phyloP scores from a whole-genome alignment of 2,888 invertebrate species.

The Lysandra coridon region DNA sequence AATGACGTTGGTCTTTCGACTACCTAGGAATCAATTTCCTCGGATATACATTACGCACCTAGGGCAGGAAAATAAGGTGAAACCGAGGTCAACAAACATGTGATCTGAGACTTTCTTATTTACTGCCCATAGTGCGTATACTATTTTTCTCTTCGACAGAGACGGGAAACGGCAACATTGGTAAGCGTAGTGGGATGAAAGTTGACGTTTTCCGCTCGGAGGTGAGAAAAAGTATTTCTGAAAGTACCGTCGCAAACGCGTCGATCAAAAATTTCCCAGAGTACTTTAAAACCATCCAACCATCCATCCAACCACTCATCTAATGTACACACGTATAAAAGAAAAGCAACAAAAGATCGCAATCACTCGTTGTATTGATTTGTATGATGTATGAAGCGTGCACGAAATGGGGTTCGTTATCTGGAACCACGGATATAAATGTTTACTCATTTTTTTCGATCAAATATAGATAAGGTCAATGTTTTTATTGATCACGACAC shows the following conservation, averaged over 20 bases:
- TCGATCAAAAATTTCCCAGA: neutral
- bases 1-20: no score
- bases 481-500: conserved; percentile 21
- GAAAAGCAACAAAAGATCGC: conserved; percentile 19
- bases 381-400: conserved; percentile 26
- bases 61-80: no score
- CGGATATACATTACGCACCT: no score
- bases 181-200: no score
- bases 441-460: conserved; percentile 29
- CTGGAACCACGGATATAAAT: conserved; percentile 23
- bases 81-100: no score
- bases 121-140: no score
- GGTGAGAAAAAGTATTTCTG: no score
- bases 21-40: no score
- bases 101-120: no score
- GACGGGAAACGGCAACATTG: no score
- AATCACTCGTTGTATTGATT: conserved; percentile 28
- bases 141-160: no score
- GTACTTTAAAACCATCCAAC: neutral
- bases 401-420: conserved; percentile 31
- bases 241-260: neutral
- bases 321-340: neutral
- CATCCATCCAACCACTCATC: neutral
- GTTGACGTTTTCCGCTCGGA: no score
- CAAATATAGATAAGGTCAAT: conserved; percentile 29